Conservation (phyloP, 2,797 vertebrate genomes). For the Sebastes paucispinis region DNA sequence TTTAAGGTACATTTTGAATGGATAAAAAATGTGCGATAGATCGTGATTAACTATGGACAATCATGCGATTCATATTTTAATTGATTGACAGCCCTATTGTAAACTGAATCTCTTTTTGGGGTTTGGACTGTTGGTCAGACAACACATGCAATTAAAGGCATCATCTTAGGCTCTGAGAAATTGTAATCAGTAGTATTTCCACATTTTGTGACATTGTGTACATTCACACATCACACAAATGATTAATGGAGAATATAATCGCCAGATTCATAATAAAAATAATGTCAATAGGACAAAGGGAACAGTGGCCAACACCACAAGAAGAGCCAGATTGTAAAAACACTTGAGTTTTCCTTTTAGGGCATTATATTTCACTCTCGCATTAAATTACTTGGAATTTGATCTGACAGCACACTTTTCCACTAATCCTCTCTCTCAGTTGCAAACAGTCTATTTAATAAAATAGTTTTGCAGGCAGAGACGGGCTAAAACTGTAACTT, state of each 20-base stretch:
- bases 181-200: background rate
- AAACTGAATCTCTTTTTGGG: background rate
- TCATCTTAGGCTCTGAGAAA: background rate
- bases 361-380: background rate
- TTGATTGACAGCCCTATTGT: background rate
- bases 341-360: background rate
- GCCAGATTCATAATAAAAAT: background rate
- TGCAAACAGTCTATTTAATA: background rate
- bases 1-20: too few species aligned
- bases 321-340: background rate
- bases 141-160: background rate
- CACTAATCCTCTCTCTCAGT: background rate
- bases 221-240: background rate
- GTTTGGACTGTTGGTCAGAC: background rate
- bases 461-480: background rate
- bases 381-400: background rate
- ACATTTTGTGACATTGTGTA: background rate
- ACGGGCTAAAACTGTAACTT: background rate
- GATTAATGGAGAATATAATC: background rate
- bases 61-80: too few species aligned
- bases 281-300: background rate
- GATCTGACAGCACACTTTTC: background rate
- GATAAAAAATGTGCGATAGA: too few species aligned
- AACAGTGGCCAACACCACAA: background rate
- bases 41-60: too few species aligned